These are phyloP conservation scores for Oligia strigilis DNA, from an alignment of 2,888 invertebrate species.

Conservation along the genomic window DNA sequence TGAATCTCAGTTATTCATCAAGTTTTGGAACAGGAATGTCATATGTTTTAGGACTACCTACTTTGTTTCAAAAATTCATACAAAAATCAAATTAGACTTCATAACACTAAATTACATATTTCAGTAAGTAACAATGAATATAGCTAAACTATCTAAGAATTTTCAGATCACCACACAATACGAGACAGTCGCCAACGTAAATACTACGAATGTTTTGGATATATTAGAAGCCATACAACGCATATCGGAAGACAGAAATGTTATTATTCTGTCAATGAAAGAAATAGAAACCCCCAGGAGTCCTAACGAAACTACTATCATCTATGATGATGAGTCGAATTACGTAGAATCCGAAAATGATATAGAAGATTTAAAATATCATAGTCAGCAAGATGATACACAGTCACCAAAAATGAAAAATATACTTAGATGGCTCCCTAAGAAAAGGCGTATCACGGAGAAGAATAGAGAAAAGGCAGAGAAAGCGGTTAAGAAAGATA, in stretches of 20 bases:
- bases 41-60: not conserved
- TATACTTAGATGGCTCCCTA: slow-evolving; percentile 26
- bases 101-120: not conserved
- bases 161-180: slow-evolving; percentile 20
- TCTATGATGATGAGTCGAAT: not conserved
- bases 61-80: not conserved
- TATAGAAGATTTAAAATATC: not conserved
- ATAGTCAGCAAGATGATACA: not conserved
- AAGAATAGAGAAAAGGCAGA: not conserved
- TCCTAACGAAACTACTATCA: not conserved
- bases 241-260: not conserved
- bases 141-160: not conserved
- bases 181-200: not conserved
- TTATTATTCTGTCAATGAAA: slow-evolving; percentile 3
- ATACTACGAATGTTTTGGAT: slow-evolving; percentile 3
- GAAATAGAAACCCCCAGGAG: not conserved
- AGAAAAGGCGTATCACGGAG: not conserved
- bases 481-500: not conserved
- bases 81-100: not conserved
- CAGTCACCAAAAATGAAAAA: not conserved
- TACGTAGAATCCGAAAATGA: not conserved
- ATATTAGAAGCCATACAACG: not conserved
- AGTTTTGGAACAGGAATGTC: not conserved
- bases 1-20: not conserved
- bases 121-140: not conserved